phyloP scores from a whole-genome alignment of 2,113 vertebrate species.

The Brevimyrus niger region DNA sequence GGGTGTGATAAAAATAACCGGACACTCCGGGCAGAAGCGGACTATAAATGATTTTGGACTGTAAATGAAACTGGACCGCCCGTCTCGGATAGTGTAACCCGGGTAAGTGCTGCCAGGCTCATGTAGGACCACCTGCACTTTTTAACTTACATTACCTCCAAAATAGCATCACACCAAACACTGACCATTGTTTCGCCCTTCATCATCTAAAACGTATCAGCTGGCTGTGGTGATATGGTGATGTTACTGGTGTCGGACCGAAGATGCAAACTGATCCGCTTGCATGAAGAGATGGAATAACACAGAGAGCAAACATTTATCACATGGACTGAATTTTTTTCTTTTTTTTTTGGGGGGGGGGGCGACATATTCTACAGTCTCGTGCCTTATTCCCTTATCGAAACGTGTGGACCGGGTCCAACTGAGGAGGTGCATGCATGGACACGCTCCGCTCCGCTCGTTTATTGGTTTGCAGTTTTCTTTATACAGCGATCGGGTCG shows the following conservation, averaged over 20 bases:
- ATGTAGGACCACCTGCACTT: neutral
- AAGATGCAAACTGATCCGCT: neutral
- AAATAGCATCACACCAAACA: neutral
- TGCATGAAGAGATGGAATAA: neutral
- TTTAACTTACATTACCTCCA: neutral
- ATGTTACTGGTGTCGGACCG: neutral
- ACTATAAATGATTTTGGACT: neutral
- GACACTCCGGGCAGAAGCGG: neutral
- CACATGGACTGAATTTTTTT: neutral
- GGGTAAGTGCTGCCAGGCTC: neutral
- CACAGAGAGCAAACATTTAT: neutral
- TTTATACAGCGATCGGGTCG: neutral
- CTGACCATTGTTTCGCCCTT: neutral
- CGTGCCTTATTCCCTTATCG: neutral
- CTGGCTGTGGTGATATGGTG: neutral
- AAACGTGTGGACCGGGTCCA: neutral
- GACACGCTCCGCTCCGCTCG: neutral
- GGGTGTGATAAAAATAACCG: neutral
- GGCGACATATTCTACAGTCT: neutral
- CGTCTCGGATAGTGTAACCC: neutral
- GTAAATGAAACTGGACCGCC: neutral
- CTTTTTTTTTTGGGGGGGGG: neutral
- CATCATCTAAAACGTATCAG: neutral
- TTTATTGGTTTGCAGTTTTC: neutral
- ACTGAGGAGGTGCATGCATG: neutral